Evolutionary conservation across 2,113 vertebrate species (phyloP), one percentile per base, ranked within the genome.

Genomic region (Plectropomus leopardus): DNA sequence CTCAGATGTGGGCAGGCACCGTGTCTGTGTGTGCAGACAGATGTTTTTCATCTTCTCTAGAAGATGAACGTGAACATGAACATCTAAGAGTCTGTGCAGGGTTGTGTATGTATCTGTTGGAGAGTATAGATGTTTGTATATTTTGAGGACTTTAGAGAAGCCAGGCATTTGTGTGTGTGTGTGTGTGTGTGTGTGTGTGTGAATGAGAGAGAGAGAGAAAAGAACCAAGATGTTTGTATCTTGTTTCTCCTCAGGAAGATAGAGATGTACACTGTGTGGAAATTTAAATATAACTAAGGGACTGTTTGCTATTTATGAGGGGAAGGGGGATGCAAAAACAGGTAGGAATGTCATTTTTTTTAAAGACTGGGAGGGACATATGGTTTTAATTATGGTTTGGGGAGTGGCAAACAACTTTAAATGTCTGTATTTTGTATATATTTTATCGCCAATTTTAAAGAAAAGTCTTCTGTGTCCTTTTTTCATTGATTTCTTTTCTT

Each of bases 171-270:
- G 44, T 7, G 44, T 34, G 55, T 58, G 55, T 9, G 54, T 30
- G 54, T 57, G 54, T 32, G 26, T 54, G 53, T 54, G 53, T 26
- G 24, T 55, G 24, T 42, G 67, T 28, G 67, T 28, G 32, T 54
- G n/a, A 26, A 13, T 65, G 63, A 51, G 67, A 2, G 45, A n/a
- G n/a, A n/a, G n/a, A n/a, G n/a, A n/a, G n/a, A n/a, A n/a, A 1
- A 21, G 59, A 53, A 58, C 7, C 32, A 72, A 79, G 71, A 86
- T 88, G 86, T 86, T 84, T 90, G 81, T 61, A 24, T 84, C 74
- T n/a, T n/a, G n/a, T n/a, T n/a, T n/a, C n/a, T 85, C 55, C 68
- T 68, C 72, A 60, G 63, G 74, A 79, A 74, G 61, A 84, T 26
- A 73, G 26, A 84, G 86, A 86, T 72, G 75, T 54, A 36, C 48